Base-by-base conservation (phyloP, 2,888 invertebrate species). In the Hydropsyche betteni region DNA sequence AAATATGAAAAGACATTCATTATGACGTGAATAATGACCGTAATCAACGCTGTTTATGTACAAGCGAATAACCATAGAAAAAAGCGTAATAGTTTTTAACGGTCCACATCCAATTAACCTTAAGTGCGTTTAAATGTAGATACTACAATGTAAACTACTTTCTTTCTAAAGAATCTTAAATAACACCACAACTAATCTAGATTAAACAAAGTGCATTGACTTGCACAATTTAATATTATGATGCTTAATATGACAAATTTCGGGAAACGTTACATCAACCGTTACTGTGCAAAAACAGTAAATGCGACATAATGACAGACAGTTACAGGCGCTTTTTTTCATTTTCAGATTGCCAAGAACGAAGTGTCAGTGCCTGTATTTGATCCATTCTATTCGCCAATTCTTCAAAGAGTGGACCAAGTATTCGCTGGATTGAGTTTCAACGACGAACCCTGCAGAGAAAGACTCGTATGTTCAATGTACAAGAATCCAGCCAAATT, bases 401-500 rank as follows among this genome's bases (percentile, higher is more conserved):
- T 96, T 69, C 83, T 96, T 72, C 90, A 91, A n/a, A 90, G 92
- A 81, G 91, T 96, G 69, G 94, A 95, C 81, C 89, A 90, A 51
- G 90, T 94, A 74, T 88, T 95, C 78, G 85, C 86, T 34, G 92
- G 92, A 74, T 84, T 95, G 74, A 91, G 93, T 12, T 92, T 93
- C 58, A 83, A 83, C 0, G 93, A 93, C 10, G 91, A 92, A 79
- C 88, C 89, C 0, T 96, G 96, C 82, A 88, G 90, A 77, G 94
- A 95, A 83, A 87, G 94, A 77, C 89, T 95, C 0, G 91, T 96
- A 2, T 96, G 95, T 82, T 91, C 92, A 79, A 91, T 95, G 88
- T 96, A 96, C 85, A 93, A 92, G 81, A 93, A 93, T 82, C 96
- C 95, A 0, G 88, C 89, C 79, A 91, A 91, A 81, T 95, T 93